Evolutionary conservation across 2,888 invertebrate genomes (phyloP).

Genomic region (Bellardia bayeri): DNA sequence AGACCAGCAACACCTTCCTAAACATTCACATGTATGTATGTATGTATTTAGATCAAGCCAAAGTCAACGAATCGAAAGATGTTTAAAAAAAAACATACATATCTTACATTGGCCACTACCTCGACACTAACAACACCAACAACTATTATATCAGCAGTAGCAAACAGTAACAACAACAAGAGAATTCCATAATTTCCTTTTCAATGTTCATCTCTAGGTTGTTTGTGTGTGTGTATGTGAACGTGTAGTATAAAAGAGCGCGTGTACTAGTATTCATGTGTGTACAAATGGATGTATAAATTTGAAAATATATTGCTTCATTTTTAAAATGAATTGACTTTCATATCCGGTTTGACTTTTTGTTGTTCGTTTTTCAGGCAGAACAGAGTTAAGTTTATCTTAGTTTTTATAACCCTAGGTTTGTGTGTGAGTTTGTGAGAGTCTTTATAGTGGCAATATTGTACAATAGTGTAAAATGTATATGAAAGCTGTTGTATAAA

Average conservation of each 20-base stretch:
- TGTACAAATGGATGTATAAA: neutral
- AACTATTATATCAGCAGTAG: neutral
- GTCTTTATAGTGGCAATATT: neutral
- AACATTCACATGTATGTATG: neutral
- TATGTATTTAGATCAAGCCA: too few species aligned
- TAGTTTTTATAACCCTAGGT: neutral
- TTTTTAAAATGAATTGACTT: slow-evolving; percentile 36
- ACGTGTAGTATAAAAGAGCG: neutral
- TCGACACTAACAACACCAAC: too few species aligned
- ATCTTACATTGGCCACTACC: neutral
- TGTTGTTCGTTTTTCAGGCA: neutral
- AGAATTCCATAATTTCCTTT: slow-evolving; percentile 23
- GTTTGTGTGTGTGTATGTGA: neutral
- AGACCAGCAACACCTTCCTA: neutral
- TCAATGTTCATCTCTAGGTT: neutral
- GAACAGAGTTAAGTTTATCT: neutral
- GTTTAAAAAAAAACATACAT: neutral
- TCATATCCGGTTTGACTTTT: slow-evolving; percentile 57
- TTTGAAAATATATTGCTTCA: slow-evolving; percentile 40
- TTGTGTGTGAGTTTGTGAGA: neutral
- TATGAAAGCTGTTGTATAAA: neutral
- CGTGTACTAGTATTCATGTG: neutral
- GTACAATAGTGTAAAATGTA: neutral
- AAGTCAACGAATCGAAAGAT: neutral
- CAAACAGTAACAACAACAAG: slow-evolving; percentile 2